Percentiles rank a stretch among this genome's conserved stretches.
Conservation (phyloP, 2,888 invertebrate species). For the Tribolium freemani region DNA sequence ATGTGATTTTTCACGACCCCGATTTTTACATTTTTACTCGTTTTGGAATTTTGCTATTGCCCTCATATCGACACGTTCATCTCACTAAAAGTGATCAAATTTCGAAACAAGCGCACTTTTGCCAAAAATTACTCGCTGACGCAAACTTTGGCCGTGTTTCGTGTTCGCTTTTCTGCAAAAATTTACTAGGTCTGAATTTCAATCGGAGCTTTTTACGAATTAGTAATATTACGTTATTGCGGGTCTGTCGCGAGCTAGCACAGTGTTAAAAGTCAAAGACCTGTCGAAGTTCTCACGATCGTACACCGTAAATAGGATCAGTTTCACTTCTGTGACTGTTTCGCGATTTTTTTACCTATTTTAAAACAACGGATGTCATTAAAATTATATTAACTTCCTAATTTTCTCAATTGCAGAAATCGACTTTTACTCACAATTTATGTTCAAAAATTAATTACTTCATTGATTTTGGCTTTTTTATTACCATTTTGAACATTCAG, state of each 20-base stretch:
- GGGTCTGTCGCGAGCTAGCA: background rate
- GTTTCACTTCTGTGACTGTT: constrained; percentile 15
- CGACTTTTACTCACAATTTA: background rate
- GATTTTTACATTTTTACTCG: constrained; percentile 6
- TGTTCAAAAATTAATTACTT: background rate
- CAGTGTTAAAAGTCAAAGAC: constrained; percentile 22
- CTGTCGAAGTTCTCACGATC: constrained; percentile 22
- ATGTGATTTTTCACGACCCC: constrained; percentile 36
- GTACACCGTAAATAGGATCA: constrained; percentile 1
- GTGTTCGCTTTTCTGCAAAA: background rate
- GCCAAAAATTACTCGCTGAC: background rate
- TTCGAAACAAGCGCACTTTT: background rate
- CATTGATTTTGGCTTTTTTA: background rate
- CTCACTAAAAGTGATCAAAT: background rate
- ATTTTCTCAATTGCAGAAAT: background rate
- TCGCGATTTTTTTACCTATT: background rate
- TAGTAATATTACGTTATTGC: background rate
- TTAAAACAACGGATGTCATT: background rate
- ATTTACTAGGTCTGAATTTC: background rate
- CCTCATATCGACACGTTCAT: background rate
- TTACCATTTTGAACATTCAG: background rate
- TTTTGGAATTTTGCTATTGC: background rate
- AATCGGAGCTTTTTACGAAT: background rate
- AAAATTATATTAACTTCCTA: background rate
- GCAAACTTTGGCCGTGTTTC: background rate